phyloP scores from a whole-genome alignment of 2,797 vertebrate species.

The Argentina silus region DNA sequence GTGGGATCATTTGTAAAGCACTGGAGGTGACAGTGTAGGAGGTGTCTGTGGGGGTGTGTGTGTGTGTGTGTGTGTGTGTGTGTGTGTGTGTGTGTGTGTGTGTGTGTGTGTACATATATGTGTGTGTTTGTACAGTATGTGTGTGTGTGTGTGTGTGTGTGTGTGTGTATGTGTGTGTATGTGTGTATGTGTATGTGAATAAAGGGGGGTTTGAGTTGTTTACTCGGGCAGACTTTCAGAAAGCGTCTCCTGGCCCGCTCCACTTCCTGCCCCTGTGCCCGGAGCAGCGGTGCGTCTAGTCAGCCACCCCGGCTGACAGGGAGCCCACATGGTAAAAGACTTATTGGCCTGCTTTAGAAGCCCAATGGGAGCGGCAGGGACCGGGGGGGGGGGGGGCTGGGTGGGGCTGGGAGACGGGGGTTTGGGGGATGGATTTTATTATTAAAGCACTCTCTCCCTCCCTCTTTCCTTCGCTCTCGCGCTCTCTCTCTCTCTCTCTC shows the following conservation, averaged over 20 bases:
- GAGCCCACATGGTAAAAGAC: constrained; percentile 6
- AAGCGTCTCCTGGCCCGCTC: constrained; percentile 6
- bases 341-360: constrained; percentile 2
- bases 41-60: neutral
- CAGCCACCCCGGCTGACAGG: neutral
- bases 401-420: neutral
- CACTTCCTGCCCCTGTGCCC: constrained; percentile 1
- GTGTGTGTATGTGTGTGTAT: neutral
- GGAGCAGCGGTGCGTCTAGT: neutral
- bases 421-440: neutral
- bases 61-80: too few species aligned
- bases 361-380: neutral
- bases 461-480: neutral
- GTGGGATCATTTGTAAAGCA: constrained; percentile 31
- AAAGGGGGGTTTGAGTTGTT: constrained; percentile 10
- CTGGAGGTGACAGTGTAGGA: constrained; percentile 31
- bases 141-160: neutral
- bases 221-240: constrained; percentile 6
- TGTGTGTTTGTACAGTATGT: too few species aligned
- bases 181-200: neutral
- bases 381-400: neutral
- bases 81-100: too few species aligned
- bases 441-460: neutral
- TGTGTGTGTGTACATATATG: too few species aligned
- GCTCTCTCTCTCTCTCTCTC: neutral